Conservation (phyloP, 1,140 invertebrate species). For the Drosophila guanche region DNA sequence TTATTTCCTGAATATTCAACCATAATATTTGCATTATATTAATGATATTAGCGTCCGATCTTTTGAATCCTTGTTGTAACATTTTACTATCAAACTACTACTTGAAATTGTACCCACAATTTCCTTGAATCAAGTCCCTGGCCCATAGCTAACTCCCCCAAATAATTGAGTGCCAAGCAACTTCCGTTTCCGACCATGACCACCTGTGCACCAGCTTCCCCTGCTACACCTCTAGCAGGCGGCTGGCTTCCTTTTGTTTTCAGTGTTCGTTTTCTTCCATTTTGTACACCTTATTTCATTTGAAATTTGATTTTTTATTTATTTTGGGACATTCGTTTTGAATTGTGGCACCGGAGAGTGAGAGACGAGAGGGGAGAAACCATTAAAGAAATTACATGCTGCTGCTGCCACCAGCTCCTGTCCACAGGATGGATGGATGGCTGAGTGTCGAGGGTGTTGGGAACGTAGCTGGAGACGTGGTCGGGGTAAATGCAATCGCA, state of each 20-base stretch:
- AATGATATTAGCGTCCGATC: no score
- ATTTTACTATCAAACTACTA: background rate
- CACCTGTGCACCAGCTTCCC: no score
- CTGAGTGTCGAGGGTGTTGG: constrained; percentile 29
- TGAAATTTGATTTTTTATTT: constrained; percentile 54
- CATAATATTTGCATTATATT: no score
- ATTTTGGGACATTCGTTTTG: constrained; percentile 52
- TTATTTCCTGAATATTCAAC: no score
- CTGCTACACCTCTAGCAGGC: background rate
- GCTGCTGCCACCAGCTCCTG: constrained; percentile 33
- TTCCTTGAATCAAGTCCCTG: no score
- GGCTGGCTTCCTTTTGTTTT: constrained; percentile 6
- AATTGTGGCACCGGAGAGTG: constrained; percentile 6
- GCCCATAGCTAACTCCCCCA: no score
- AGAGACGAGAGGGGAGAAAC: constrained; percentile 52
- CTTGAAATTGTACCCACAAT: no score
- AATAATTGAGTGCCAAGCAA: no score
- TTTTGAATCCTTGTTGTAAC: background rate
- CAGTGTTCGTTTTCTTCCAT: background rate
- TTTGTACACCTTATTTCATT: constrained; percentile 69
- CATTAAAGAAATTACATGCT: constrained; percentile 81
- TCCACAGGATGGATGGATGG: constrained; percentile 28
- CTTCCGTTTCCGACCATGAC: background rate
- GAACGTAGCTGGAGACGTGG: constrained; percentile 15
- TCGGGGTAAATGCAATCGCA: constrained; percentile 68